A percentile compares a stretch with the other conserved stretches of the same genome.
These are phyloP conservation scores for Poecilia wingei DNA, from an alignment of 2,797 vertebrate species.

Conservation along the genomic window DNA sequence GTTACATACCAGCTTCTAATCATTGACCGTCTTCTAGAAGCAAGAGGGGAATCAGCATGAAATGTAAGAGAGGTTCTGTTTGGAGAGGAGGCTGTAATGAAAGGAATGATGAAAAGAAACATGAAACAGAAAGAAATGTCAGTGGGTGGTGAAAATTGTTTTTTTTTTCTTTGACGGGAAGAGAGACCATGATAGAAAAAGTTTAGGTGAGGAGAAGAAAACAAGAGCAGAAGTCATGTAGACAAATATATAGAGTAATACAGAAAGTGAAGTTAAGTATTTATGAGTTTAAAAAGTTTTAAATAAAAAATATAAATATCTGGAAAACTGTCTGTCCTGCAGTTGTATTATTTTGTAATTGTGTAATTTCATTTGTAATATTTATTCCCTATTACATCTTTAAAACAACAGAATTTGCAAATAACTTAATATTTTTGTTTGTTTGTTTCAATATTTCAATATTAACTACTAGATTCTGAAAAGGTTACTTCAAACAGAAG, in stretches of 20 bases:
- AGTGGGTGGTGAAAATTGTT: slow-evolving; percentile 1
- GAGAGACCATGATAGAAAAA: slow-evolving; percentile 12
- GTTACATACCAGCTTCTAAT: neutral
- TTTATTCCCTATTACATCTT: neutral
- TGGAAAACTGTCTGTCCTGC: too few relatives aligned
- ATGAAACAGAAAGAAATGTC: slow-evolving; percentile 17
- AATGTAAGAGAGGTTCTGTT: slow-evolving; percentile 7
- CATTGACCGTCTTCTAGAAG: slow-evolving; percentile 3
- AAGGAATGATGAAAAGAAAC: slow-evolving; percentile 31
- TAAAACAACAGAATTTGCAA: neutral
- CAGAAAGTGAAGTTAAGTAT: neutral
- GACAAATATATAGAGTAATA: neutral
- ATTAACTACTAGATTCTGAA: too few relatives aligned
- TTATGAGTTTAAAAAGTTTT: too few relatives aligned
- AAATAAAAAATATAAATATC: too few relatives aligned
- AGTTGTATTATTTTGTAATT: neutral
- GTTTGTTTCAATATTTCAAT: too few relatives aligned
- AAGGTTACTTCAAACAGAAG: too few relatives aligned
- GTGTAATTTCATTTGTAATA: neutral
- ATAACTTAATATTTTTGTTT: too few relatives aligned
- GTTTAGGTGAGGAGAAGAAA: neutral
- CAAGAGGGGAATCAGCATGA: slow-evolving; percentile 6
- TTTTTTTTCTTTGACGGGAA: slow-evolving; percentile 30
- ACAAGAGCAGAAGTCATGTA: neutral
- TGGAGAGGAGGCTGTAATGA: slow-evolving; percentile 11